Base-by-base conservation (phyloP, 2,888 invertebrate genomes). In the Hyppa rectilinea region DNA sequence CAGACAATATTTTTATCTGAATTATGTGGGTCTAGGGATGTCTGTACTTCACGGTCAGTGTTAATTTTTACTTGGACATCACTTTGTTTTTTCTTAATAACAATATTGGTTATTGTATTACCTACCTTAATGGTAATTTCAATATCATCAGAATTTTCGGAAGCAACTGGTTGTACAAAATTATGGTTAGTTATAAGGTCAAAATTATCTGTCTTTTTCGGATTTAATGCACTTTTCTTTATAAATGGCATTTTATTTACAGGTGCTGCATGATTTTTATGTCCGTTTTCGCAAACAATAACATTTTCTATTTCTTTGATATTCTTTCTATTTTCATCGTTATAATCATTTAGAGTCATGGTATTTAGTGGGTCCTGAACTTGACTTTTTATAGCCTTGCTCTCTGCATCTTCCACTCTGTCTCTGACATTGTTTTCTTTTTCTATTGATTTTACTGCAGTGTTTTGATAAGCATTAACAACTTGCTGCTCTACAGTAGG, bases 51-150 rank as follows among this genome's bases (percentile, higher is more conserved):
- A 66, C 88, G 88, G 71, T 95, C 94, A 65, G 89, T 88, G 68
- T 91, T 92, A 36, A 93, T 85, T 87, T 92, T 94, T n/a, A 94
- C 80, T 71, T 92, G 87, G 4, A 92, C 83, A 89, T 94, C 90
- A 86, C 90, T 92, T 52, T 91, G 87, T 72, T 94, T 93, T 75
- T 92, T 92, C 75, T 92, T 91, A 45, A 95, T 94, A 34, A 89
- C 82, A 78, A 95, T 93, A 80, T 94, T 95, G 61, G 95, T 90
- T 49, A 93, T 67, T 38, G 91, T 93, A 78, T 88, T 92, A 17
- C 95, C 94, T 58, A 93, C 89, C 91, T 91, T 95, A 43, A 96
- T 94, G 26, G 92, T 91, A 61, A 96, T 95, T 82, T 93, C 90
- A 79, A 95, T 93, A 71, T 95, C 92, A 80, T 94, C 93, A 38